Evolutionary conservation across 2,113 vertebrate genomes (phyloP).

Genomic region (Sterrhoptilus dennistouni): DNA sequence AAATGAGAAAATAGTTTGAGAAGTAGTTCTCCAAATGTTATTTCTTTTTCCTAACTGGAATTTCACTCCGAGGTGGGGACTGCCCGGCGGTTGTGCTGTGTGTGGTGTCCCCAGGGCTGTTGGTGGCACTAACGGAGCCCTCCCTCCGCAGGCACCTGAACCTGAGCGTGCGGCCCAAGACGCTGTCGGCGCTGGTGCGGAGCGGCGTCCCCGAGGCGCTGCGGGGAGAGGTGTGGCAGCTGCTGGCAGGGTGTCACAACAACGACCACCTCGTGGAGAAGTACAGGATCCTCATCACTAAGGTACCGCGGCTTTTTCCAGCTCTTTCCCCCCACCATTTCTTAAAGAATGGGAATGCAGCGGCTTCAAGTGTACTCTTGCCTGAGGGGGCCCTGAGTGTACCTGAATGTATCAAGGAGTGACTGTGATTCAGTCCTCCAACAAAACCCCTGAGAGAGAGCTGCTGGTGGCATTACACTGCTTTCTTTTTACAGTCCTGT

Average conservation of each 20-base stretch:
- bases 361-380: background rate
- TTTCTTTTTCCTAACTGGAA: background rate
- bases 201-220: slow-evolving; percentile 96
- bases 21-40: background rate
- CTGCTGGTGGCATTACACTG: background rate
- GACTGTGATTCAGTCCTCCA: background rate
- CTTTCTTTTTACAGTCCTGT: background rate
- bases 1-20: background rate
- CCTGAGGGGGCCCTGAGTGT: background rate
- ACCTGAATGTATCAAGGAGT: background rate
- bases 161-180: slow-evolving; percentile 89
- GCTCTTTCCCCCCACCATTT: rapidly evolving
- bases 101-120: rapidly evolving
- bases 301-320: slow-evolving; percentile 76
- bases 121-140: background rate
- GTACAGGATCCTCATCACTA: slow-evolving; percentile 97
- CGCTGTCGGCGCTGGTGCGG: slow-evolving; percentile 88
- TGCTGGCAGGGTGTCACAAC: slow-evolving; percentile 96
- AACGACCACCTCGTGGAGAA: slow-evolving; percentile 97
- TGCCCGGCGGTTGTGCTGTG: background rate
- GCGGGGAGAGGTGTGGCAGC: slow-evolving; percentile 96
- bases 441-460: rapidly evolving
- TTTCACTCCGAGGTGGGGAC: rapidly evolving
- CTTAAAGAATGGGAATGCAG: background rate
- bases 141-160: slow-evolving; percentile 88